Base-by-base conservation (phyloP, 37 sponge, comb jelly and placozoan genomes). In the Halichondria panicea region DNA sequence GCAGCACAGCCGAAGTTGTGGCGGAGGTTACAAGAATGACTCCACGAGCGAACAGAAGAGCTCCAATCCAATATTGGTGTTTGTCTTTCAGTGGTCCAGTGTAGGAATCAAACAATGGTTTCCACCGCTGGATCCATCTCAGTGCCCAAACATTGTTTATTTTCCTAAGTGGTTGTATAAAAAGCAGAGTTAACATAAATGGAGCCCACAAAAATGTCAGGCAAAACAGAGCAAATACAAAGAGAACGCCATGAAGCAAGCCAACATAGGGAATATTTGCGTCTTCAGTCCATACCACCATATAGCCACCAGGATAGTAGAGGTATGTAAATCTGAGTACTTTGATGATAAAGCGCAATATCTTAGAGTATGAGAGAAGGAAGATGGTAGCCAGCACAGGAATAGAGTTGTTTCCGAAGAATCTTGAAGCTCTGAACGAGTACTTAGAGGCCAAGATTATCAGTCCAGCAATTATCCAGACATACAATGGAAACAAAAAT, bases 101-200 rank as follows among this genome's bases (percentile, higher is more conserved):
- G 37, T 71, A 71, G 55, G 55, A 13, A 50, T 71, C 71, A 50
- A 71, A 30, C 15, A 71, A 71, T 50, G 71, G 71, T 71, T 71
- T 71, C 3, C n/a, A n/a, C n/a, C n/a, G n/a, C n/a, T n/a, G n/a
- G n/a, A n/a, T n/a, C n/a, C n/a, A n/a, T n/a, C n/a, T n/a, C n/a
- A n/a, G n/a, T n/a, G 52, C 34, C 1, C 34, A 9, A 2, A 55
- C 9, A 7, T 55, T 3, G 56, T 55, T 55, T 7, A 55, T 7
- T 25, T 25, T 27, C 22, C 25, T 27, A 55, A 55, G 25, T 3
- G 9, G 7, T 25, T 55, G 56, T 27, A 55, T 39, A n/a, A 66
- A 66, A 24, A 39, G 43, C 38, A 66, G 67, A 22, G 41, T 35
- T 40, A 8, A 4, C 22, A 43, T 66, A 8, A 42, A 66, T 40